These are phyloP conservation scores for Zophobas atratus DNA, from an alignment of 1,140 invertebrate species.

Conservation along the genomic window DNA sequence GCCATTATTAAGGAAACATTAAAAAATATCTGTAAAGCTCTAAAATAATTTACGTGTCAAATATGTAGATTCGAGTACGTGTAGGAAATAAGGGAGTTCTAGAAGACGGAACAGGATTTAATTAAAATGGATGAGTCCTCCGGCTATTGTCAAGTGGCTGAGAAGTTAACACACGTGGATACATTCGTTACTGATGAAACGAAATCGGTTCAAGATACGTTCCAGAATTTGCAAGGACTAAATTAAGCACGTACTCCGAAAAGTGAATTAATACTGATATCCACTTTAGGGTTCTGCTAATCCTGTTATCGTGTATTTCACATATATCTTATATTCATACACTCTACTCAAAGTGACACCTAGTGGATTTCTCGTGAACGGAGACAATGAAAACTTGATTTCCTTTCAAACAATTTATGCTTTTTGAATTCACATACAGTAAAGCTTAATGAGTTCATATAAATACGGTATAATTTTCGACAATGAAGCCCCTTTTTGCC, in stretches of 20 bases:
- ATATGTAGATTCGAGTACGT: conserved; percentile 46
- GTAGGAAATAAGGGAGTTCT: conserved; percentile 36
- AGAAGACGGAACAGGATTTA: conserved; percentile 45
- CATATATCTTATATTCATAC: too few relatives aligned
- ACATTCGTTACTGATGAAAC: conserved; percentile 10
- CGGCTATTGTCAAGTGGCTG: conserved; percentile 35
- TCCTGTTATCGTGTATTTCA: too few relatives aligned
- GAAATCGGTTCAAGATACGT: background rate
- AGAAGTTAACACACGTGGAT: conserved; percentile 33
- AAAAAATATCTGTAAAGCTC: conserved; percentile 32
- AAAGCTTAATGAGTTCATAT: too few relatives aligned
- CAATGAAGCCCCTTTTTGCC: too few relatives aligned
- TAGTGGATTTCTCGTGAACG: background rate
- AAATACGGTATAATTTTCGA: too few relatives aligned
- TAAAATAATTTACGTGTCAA: conserved; percentile 44
- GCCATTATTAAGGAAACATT: conserved; percentile 2
- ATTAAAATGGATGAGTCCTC: conserved; percentile 46
- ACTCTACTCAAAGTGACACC: background rate
- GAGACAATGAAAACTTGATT: background rate
- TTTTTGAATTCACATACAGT: too few relatives aligned
- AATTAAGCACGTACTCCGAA: background rate
- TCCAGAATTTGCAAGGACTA: background rate
- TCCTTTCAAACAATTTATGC: background rate
- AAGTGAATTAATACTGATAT: background rate
- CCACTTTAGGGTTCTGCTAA: too few relatives aligned